phyloP scores from a whole-genome alignment of 2,888 invertebrate species.

The Drosophila ezoana region DNA sequence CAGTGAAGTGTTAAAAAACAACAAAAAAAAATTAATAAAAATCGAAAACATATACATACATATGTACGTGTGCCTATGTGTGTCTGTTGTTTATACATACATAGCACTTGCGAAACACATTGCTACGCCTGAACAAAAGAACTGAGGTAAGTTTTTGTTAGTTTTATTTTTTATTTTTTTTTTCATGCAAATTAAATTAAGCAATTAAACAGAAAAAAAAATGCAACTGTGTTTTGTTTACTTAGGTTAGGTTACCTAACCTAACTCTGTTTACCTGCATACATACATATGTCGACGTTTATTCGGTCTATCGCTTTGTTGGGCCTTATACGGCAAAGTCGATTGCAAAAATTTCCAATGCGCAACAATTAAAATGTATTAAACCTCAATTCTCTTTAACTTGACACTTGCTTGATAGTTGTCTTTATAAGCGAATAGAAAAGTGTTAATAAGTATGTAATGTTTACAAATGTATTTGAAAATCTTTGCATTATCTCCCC shows the following conservation, averaged over 20 bases:
- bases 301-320: slow-evolving; percentile 34
- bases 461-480: no score
- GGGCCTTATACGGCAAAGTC: slow-evolving; percentile 3
- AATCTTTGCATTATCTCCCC: not conserved
- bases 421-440: slow-evolving; percentile 3
- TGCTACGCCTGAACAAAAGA: slow-evolving; percentile 74
- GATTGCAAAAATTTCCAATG: slow-evolving; percentile 43
- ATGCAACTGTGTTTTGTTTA: slow-evolving; percentile 2
- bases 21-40: slow-evolving; percentile 37
- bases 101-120: slow-evolving; percentile 63
- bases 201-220: slow-evolving; percentile 58
- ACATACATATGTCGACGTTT: slow-evolving; percentile 20
- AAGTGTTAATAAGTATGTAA: slow-evolving; percentile 11
- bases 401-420: slow-evolving; percentile 25
- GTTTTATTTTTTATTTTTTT: slow-evolving; percentile 39
- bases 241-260: slow-evolving; percentile 13
- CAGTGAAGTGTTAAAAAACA: slow-evolving; percentile 69
- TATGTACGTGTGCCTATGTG: slow-evolving; percentile 18
- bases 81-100: slow-evolving; percentile 7
- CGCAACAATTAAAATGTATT: slow-evolving; percentile 44
- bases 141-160: slow-evolving; percentile 66
- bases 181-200: slow-evolving; percentile 76
- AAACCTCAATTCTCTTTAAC: slow-evolving; percentile 29
- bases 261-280: no score
- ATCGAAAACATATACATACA: slow-evolving; percentile 18